Percentiles rank a stretch among this genome's conserved stretches.
These are phyloP conservation scores for Melieria crassipennis DNA, from an alignment of 2,888 invertebrate species.

Conservation along the genomic window DNA sequence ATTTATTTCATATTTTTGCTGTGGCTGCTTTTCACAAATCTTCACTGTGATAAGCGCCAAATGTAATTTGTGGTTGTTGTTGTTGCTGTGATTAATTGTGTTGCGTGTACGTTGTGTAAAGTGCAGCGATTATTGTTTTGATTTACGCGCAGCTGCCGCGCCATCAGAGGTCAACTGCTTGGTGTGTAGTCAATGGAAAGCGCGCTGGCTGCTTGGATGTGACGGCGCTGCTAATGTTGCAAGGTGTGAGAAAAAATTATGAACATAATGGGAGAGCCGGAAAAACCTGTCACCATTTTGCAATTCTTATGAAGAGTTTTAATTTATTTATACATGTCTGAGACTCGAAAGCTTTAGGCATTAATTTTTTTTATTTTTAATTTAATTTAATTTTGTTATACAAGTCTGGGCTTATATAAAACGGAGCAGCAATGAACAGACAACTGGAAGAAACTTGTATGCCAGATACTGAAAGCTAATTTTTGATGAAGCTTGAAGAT, in stretches of 20 bases:
- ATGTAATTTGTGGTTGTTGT: not conserved
- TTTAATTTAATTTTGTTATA: no score
- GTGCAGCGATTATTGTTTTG: constrained; percentile 21
- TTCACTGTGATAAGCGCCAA: not conserved
- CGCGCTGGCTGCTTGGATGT: not conserved
- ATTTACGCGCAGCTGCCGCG: constrained; percentile 1
- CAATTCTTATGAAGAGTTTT: not conserved
- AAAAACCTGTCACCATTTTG: constrained; percentile 14
- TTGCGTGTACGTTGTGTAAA: constrained; percentile 22
- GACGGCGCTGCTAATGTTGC: not conserved
- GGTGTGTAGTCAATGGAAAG: not conserved
- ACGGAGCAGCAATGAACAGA: no score
- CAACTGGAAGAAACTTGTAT: no score
- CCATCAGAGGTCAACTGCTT: not conserved
- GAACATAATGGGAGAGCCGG: constrained; percentile 18
- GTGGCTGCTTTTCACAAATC: not conserved
- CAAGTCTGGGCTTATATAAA: no score
- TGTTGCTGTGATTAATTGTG: constrained; percentile 24
- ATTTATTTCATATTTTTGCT: no score
- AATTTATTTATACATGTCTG: not conserved
- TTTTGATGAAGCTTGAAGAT: no score
- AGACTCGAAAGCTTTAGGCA: no score
- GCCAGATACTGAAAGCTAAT: no score
- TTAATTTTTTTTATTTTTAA: no score
- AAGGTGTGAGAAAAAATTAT: not conserved